phyloP scores from a whole-genome alignment of 2,888 invertebrate species.

The Yponomeuta cagnagella region DNA sequence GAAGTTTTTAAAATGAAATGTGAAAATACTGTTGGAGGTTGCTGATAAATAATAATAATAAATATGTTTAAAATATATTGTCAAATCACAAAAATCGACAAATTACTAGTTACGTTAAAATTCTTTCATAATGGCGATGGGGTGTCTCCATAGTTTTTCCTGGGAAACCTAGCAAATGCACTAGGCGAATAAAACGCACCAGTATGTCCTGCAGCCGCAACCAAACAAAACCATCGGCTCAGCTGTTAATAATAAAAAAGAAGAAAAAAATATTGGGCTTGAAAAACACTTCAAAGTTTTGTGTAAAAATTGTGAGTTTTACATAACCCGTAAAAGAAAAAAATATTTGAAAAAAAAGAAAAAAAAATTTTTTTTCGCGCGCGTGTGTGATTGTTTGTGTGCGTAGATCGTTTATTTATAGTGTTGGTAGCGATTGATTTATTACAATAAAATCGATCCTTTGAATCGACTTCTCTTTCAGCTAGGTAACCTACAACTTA shows the following conservation, averaged over 20 bases:
- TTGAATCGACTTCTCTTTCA: neutral
- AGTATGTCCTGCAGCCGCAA: conserved; percentile 42
- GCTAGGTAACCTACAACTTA: neutral
- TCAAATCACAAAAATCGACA: too few species aligned
- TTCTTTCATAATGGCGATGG: neutral
- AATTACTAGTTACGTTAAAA: too few species aligned
- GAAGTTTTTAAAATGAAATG: too few species aligned
- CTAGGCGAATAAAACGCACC: conserved; percentile 45
- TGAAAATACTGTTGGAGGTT: too few species aligned
- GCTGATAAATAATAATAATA: too few species aligned
- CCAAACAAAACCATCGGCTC: conserved; percentile 9
- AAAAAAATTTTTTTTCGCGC: neutral
- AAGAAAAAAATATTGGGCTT: neutral
- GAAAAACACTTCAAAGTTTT: neutral
- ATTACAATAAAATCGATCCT: neutral
- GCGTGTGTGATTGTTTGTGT: neutral
- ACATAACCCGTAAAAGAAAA: neutral
- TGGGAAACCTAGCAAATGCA: conserved; percentile 30
- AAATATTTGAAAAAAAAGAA: neutral
- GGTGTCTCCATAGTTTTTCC: neutral
- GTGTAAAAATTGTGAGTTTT: conserved; percentile 4
- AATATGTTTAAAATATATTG: too few species aligned
- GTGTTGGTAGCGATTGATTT: neutral
- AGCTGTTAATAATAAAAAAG: neutral
- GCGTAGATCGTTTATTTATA: neutral